Percentiles rank a stretch among this genome's conserved stretches.
Evolutionary conservation across 1,140 invertebrate genomes (phyloP).

Genomic region (Platyura marginata): DNA sequence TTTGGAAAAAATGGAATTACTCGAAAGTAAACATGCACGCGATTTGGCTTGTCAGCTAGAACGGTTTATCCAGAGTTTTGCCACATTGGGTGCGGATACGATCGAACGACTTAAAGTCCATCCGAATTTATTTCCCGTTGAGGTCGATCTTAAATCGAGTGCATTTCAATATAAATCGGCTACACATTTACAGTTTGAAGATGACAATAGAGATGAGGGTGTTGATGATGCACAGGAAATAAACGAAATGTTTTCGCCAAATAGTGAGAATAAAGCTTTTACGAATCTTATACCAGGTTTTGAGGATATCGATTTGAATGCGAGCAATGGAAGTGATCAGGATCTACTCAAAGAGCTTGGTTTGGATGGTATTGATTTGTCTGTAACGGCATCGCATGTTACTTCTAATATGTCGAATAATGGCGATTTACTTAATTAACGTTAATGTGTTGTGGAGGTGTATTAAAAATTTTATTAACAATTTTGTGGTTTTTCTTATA

Average conservation of each 20-base stretch:
- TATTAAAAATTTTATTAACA: background rate
- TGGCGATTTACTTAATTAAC: background rate
- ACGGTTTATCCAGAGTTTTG: slow-evolving; percentile 58
- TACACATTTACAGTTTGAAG: slow-evolving; percentile 28
- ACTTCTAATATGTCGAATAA: background rate
- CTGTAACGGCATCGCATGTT: background rate
- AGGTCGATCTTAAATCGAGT: slow-evolving; percentile 82
- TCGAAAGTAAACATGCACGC: slow-evolving; percentile 96
- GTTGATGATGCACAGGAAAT: slow-evolving; percentile 23
- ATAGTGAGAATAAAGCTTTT: slow-evolving; percentile 10
- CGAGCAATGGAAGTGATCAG: slow-evolving; percentile 5
- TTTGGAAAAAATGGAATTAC: slow-evolving; percentile 85
- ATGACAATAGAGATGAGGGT: slow-evolving; percentile 27
- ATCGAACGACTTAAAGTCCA: slow-evolving; percentile 47
- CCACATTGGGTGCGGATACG: slow-evolving; percentile 48
- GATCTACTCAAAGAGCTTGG: slow-evolving; percentile 9
- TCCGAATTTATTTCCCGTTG: slow-evolving; percentile 79
- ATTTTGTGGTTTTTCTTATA: too few relatives aligned
- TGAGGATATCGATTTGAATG: slow-evolving; percentile 4
- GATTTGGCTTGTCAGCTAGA: slow-evolving; percentile 74
- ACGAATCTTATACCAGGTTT: slow-evolving; percentile 7
- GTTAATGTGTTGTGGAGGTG: background rate
- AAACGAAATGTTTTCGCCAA: slow-evolving; percentile 12
- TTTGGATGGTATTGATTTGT: slow-evolving; percentile 5
- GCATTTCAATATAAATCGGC: slow-evolving; percentile 77